Base-by-base conservation (phyloP, 2,888 invertebrate genomes). In the Galeopsomyia nigrocyanea region DNA sequence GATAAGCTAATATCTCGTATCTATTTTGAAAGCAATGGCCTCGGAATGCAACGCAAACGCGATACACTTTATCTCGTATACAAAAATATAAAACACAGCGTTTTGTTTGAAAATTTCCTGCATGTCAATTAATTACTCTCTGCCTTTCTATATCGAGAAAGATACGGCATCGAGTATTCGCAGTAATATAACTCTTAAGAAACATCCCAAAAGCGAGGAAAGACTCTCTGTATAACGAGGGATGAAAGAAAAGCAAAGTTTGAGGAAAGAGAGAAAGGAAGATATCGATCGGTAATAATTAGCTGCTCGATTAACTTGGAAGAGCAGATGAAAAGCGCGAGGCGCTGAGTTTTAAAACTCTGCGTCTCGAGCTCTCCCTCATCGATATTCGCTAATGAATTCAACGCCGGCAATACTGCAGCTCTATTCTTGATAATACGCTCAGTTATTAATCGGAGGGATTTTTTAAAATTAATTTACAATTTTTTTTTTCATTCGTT, bases 201-300 rank as follows among this genome's bases (percentile, higher is more conserved):
- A 26, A 58, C 51, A 68, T 62, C 46, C 39, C 62, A 31, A 69
- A n/a, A 22, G 62, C 57, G 65, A 73, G 39, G 62, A 62, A 69
- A 73, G 39, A 1, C 39, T 3, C 39, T 7, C 65, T 62, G n/a
- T 66, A 17, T 69, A 69, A 73, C 58, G 31, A 67, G 63, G 17
- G 57, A 10, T 17, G 67, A 53, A 74, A 74, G 74, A 70, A 74
- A 74, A 63, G 70, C 58, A 51, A 63, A 74, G 67, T 70, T 61
- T 39, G 39, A 39, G 39, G 7, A 39, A 7, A 39, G 39, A 13
- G 39, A 31, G 31, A 31, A 7, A 31, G 55, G n/a, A 65, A 63
- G 58, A 49, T 67, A 74, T 74, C 70, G 74, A 74, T 70, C 63
- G 55, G 67, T 46, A 70, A 74, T 74, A 74, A 74, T 70, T 70